These are phyloP conservation scores for Drosophila kikkawai DNA, from an alignment of 1,140 invertebrate genomes.

Conservation along the genomic window DNA sequence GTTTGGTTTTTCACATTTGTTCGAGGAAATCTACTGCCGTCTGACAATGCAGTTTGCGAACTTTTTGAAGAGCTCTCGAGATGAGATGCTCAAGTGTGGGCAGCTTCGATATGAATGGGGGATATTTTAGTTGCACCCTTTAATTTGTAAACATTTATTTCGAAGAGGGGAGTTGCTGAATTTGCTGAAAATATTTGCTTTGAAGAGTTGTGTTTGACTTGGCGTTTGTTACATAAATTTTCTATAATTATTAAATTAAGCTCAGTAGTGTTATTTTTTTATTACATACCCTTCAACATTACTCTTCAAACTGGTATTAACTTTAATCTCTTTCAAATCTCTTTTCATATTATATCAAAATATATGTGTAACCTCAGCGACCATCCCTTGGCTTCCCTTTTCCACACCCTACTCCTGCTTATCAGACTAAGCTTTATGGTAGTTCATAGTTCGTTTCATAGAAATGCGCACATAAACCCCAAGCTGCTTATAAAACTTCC, in stretches of 20 bases:
- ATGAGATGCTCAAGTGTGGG: conserved; percentile 14
- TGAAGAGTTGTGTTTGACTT: background rate
- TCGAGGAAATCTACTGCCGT: conserved; percentile 19
- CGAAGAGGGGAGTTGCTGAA: background rate
- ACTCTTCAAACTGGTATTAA: background rate
- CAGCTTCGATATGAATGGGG: background rate
- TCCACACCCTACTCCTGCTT: conserved; percentile 5
- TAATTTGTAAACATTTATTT: conserved; percentile 21
- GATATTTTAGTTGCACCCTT: conserved; percentile 9
- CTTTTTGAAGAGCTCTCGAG: conserved; percentile 34
- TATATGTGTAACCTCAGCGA: background rate
- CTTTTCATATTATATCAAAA: background rate
- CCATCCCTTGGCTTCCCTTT: conserved; percentile 13
- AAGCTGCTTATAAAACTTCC: conserved; percentile 72
- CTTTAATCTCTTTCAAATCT: background rate
- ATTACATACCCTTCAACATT: no score
- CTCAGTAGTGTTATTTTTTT: no score
- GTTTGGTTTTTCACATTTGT: conserved; percentile 38
- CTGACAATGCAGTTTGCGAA: conserved; percentile 52
- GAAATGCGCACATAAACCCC: conserved; percentile 22
- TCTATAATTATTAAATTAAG: no score
- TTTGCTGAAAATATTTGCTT: background rate
- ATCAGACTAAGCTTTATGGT: conserved; percentile 70
- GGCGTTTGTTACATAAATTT: background rate
- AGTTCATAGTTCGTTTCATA: conserved; percentile 51